A percentile compares a stretch with the other conserved stretches of the same genome.
phyloP scores from a whole-genome alignment of 2,888 invertebrate species.

The Aspidiotus rigidus region DNA sequence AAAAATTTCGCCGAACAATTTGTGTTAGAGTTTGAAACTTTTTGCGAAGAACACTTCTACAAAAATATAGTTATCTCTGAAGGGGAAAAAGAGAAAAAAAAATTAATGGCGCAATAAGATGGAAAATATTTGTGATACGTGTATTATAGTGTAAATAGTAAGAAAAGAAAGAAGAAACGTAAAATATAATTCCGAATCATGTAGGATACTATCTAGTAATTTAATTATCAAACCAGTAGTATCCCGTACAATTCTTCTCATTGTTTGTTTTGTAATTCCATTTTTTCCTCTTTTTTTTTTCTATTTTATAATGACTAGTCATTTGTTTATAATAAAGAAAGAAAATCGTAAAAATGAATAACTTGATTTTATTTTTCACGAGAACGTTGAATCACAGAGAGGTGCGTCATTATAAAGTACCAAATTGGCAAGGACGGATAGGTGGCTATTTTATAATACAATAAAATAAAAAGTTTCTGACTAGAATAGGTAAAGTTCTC shows the following conservation, averaged over 20 bases:
- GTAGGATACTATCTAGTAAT: no score
- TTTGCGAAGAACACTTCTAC: no score
- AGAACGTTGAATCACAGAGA: background rate
- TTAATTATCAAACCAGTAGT: background rate
- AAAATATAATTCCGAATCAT: no score
- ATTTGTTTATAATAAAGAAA: slow-evolving; percentile 24
- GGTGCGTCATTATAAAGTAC: no score
- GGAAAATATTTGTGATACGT: slow-evolving; percentile 11
- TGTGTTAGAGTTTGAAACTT: no score
- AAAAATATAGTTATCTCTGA: no score
- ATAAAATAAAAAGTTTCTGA: no score
- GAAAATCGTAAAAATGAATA: background rate
- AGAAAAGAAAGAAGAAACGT: background rate
- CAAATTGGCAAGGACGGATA: no score
- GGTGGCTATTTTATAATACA: no score
- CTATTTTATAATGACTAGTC: slow-evolving; percentile 15
- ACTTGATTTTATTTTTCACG: background rate
- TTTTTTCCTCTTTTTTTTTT: slow-evolving; percentile 21
- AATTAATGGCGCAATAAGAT: slow-evolving; percentile 3
- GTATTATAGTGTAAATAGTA: background rate
- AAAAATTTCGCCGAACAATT: no score
- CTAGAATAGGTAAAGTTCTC: no score
- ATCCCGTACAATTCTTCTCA: background rate
- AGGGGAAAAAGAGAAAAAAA: slow-evolving; percentile 1
- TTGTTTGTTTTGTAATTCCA: slow-evolving; percentile 21